Percentiles rank a stretch among this genome's conserved stretches.
Conservation (phyloP, 1,140 invertebrate species). For the Diorhabda carinulata region DNA sequence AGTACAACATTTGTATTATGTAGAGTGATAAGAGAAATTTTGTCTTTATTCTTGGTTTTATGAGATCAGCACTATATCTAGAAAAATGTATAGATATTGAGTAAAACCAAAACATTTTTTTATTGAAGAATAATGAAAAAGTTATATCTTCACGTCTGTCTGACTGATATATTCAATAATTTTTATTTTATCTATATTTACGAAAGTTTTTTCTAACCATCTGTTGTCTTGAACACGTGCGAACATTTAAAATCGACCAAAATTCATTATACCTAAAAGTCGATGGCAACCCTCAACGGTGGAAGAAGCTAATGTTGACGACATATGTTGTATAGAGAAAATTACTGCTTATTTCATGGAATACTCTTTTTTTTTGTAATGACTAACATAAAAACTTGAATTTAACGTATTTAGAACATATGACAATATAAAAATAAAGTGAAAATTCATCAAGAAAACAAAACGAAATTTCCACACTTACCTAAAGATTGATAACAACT, state of each 20-base stretch:
- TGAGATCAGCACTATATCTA: no score
- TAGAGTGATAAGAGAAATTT: no score
- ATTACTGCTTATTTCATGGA: conserved; percentile 1
- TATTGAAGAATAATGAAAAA: no score
- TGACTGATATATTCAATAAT: no score
- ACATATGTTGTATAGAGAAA: neutral
- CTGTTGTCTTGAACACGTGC: neutral
- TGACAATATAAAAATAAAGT: neutral
- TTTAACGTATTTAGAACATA: neutral
- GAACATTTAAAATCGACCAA: neutral
- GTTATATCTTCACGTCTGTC: no score
- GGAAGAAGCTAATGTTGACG: neutral
- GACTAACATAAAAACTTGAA: no score
- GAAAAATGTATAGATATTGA: no score
- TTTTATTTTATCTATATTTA: no score
- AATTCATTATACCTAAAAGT: neutral
- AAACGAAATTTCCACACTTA: neutral
- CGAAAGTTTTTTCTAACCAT: neutral
- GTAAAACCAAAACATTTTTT: no score
- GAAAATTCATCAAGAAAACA: neutral
- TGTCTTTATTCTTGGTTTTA: no score
- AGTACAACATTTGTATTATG: no score
- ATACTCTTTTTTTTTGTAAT: neutral
- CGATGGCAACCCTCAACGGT: neutral
- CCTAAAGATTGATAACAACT: no score